Percentiles rank a stretch among this genome's conserved stretches.
Conservation (phyloP, 2,888 invertebrate genomes). For the Himalopsyche anomala region DNA sequence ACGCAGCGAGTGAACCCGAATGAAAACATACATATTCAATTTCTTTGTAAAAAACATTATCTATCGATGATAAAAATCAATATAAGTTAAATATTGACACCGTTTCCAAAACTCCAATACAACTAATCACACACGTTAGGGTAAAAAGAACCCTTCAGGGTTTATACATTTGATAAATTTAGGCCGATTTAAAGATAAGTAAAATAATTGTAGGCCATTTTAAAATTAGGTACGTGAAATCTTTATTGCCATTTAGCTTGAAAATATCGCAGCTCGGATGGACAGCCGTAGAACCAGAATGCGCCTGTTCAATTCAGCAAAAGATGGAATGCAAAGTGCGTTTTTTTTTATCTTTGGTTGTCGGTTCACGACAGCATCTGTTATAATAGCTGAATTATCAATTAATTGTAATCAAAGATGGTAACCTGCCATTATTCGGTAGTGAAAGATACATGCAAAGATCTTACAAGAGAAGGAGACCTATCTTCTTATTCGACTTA, state of each 20-base stretch:
- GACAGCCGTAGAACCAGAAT: not conserved
- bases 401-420: not conserved
- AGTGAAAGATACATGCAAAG: not conserved
- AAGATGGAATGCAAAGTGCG: not conserved
- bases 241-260: conserved; percentile 13
- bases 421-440: not conserved
- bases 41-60: not conserved
- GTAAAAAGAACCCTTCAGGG: not conserved
- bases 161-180: not conserved
- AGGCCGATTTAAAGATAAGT: not conserved
- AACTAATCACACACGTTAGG: not conserved
- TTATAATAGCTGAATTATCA: not conserved
- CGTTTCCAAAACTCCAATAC: not conserved
- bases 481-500: no score
- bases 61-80: not conserved
- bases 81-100: not conserved
- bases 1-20: not conserved
- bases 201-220: not conserved
- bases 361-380: not conserved
- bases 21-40: not conserved
- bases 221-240: not conserved
- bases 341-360: not conserved
- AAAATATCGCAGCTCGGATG: not conserved
- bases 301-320: not conserved
- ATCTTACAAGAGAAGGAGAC: not conserved